Evolutionary conservation across 2,113 vertebrate species (phyloP).

Genomic region (Gadus macrocephalus): DNA sequence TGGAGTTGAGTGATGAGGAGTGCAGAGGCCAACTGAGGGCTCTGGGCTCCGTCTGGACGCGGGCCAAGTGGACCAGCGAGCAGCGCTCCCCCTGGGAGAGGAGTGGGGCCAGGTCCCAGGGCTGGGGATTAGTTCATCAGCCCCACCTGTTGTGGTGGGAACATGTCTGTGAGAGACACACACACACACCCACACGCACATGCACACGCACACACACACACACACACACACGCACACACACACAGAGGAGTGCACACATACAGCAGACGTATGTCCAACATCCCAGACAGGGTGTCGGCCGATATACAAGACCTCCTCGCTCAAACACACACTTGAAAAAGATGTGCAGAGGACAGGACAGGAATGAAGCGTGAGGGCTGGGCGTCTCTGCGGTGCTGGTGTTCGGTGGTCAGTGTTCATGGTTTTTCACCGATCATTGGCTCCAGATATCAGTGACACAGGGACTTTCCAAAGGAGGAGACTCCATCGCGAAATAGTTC

Average conservation of each 20-base stretch:
- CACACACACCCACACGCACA: conserved; percentile 6
- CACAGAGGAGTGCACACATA: neutral
- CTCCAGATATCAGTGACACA: conserved; percentile 24
- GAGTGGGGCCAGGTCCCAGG: conserved; percentile 39
- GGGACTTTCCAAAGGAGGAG: conserved; percentile 59
- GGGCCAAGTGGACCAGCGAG: conserved; percentile 48
- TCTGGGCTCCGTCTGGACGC: conserved; percentile 41
- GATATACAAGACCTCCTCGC: too few relatives aligned
- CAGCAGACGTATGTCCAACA: neutral
- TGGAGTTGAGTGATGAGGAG: conserved; percentile 34
- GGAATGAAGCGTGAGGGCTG: conserved; percentile 50
- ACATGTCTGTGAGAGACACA: conserved; percentile 20
- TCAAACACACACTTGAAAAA: neutral
- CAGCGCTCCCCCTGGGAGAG: conserved; percentile 51
- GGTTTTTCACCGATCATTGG: conserved; percentile 37
- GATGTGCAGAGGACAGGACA: neutral
- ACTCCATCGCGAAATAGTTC: conserved; percentile 47
- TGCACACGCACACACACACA: neutral
- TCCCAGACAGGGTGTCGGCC: too few relatives aligned
- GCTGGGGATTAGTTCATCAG: conserved; percentile 58
- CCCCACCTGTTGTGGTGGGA: conserved; percentile 65
- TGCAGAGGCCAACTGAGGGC: conserved; percentile 53
- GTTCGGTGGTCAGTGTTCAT: conserved; percentile 37
- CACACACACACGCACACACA: neutral
- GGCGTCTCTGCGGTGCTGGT: conserved; percentile 44